Base-by-base conservation (phyloP, 1,140 invertebrate genomes). In the Leptestheria dahalacensis region DNA sequence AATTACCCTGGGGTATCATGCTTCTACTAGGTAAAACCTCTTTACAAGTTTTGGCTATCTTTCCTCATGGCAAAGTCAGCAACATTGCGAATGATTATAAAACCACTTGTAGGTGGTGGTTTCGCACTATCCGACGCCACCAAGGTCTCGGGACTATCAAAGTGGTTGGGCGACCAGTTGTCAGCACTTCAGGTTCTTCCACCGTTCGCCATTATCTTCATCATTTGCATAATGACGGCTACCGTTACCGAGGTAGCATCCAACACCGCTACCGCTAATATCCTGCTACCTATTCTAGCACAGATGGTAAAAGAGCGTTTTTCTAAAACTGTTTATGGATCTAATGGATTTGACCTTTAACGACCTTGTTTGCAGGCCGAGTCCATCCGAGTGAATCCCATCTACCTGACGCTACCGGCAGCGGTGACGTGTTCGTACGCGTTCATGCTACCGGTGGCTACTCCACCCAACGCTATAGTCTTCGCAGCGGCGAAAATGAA, bases 391-490 rank as follows among this genome's bases (percentile, higher is more conserved):
- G 75, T 84, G 41, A 85, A 95, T 76, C 92, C 92, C 0, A 68
- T 94, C 56, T 90, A 86, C 70, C 75, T 93, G 66, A 90, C 93
- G 79, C 72, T 95, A 60, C 91, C 92, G 0, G 82, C 87, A 0
- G 79, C 88, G 0, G 70, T 86, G 49, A 81, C 79, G 6, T 88
- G 85, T 68, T 91, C 87, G 6, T 91, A 76, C 65, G 78, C 79
- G 18, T 83, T 81, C 67, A 82, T 85, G 74, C 69, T 87, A 67
- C 91, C 91, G 1, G 88, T 92, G 1, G 81, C 82, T 20, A 86
- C 85, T 1, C 90, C 91, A 3, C 92, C 92, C n/a, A 97, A 97
- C 73, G 92, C 93, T 1, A 89, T 97, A 56, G 90, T 90, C 0
- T 88, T 87, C 49, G 83, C 84, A 1, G 83, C 85, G 25, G 85